Evolutionary conservation across 2,888 invertebrate species (phyloP).

Genomic region (Sesia bembeciformis): DNA sequence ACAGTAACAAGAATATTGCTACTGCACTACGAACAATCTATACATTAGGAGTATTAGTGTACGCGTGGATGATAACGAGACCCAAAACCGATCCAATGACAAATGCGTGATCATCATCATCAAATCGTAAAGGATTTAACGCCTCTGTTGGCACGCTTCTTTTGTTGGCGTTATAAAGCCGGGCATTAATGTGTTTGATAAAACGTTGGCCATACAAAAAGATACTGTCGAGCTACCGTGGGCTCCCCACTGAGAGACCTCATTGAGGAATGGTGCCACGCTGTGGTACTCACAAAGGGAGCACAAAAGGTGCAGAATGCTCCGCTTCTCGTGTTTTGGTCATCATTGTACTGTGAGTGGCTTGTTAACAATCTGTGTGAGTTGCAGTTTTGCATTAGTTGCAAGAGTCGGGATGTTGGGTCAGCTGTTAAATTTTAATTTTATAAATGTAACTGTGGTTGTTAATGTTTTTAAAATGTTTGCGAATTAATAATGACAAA

Average conservation of each 20-base stretch:
- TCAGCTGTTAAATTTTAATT: not conserved
- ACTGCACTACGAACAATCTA: too few species aligned
- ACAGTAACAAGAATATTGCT: too few species aligned
- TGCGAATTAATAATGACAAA: too few species aligned
- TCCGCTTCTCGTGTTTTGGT: conserved; percentile 36
- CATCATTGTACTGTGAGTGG: conserved; percentile 29
- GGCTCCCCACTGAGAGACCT: conserved; percentile 57
- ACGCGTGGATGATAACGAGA: conserved; percentile 38
- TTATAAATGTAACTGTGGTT: too few species aligned
- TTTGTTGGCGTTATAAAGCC: conserved; percentile 70
- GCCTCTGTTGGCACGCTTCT: conserved; percentile 72
- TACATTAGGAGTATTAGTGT: conserved; percentile 7
- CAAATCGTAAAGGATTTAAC: conserved; percentile 75
- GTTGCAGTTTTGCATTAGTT: not conserved
- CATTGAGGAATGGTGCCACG: conserved; percentile 55
- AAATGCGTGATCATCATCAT: conserved; percentile 64
- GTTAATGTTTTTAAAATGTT: too few species aligned
- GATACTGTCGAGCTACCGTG: conserved; percentile 60
- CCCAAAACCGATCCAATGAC: conserved; percentile 50
- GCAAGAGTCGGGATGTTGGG: not conserved
- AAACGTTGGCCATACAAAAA: conserved; percentile 67
- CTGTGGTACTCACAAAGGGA: conserved; percentile 45
- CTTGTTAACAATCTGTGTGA: conserved; percentile 27
- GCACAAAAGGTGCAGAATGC: conserved; percentile 35
- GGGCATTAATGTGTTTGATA: conserved; percentile 73